Percentiles rank a stretch among this genome's conserved stretches.
Conservation (phyloP, 92 coral and sea anemone genomes). For the Micromussa lordhowensis region DNA sequence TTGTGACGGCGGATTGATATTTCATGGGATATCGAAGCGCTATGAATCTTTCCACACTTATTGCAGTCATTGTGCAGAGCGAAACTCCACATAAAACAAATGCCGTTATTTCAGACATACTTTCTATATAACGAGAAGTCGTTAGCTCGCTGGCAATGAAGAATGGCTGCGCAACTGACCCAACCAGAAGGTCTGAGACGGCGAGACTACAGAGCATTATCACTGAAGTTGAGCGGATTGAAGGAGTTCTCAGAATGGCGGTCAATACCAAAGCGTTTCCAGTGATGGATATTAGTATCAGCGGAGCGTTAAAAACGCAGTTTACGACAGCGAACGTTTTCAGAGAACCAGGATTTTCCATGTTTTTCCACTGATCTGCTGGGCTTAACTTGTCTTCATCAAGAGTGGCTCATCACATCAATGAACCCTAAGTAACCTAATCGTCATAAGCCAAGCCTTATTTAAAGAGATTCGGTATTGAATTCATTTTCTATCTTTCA, state of each 20-base stretch:
- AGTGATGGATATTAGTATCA: constrained; percentile 9
- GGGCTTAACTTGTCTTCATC: neutral
- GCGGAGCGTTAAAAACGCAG: constrained; percentile 8
- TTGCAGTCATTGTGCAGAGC: constrained; percentile 35
- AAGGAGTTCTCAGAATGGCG: constrained; percentile 14
- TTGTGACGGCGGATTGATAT: neutral
- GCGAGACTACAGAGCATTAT: constrained; percentile 31
- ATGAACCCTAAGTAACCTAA: neutral
- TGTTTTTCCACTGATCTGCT: neutral
- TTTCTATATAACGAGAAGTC: neutral
- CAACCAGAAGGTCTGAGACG: constrained; percentile 43
- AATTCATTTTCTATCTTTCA: neutral
- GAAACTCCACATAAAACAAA: constrained; percentile 38
- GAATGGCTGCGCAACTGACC: constrained; percentile 21
- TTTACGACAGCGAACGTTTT: neutral
- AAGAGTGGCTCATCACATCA: neutral
- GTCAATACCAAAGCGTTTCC: constrained; percentile 39
- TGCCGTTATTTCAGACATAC: constrained; percentile 2
- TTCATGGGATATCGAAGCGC: constrained; percentile 37
- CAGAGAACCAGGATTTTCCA: neutral
- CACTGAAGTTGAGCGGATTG: constrained; percentile 25
- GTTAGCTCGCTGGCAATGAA: constrained; percentile 28
- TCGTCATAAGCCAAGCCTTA: neutral
- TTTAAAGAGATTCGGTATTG: too few species aligned
- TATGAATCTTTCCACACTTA: constrained; percentile 37